Conservation (phyloP, 2,797 vertebrate species). For the Tachyglossus aculeatus region DNA sequence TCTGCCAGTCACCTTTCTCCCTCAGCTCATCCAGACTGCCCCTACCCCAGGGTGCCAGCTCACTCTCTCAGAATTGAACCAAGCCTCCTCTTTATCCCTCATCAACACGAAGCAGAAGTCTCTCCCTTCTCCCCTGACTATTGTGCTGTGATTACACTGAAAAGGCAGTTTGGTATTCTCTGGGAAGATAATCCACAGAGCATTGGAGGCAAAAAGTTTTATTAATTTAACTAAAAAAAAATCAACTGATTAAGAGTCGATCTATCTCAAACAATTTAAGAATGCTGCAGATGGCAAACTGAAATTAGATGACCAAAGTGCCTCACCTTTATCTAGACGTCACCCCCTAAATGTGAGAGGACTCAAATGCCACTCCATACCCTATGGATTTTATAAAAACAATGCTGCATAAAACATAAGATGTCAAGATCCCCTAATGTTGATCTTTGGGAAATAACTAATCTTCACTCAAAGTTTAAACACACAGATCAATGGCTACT, state of each 20-base stretch:
- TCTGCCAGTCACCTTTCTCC: too few relatives aligned
- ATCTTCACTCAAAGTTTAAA: constrained; percentile 9
- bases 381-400: too few relatives aligned
- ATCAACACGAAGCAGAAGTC: background rate
- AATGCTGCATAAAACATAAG: too few relatives aligned
- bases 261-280: background rate
- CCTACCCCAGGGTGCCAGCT: background rate
- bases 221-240: constrained; percentile 38
- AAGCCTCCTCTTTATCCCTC: background rate
- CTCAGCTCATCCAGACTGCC: too few relatives aligned
- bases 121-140: background rate
- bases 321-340: background rate
- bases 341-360: background rate
- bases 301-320: constrained; percentile 32
- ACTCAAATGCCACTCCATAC: background rate
- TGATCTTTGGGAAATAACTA: background rate
- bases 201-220: constrained; percentile 24
- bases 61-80: background rate
- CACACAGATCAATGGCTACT: background rate
- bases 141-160: background rate
- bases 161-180: background rate
- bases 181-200: background rate
- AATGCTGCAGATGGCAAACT: constrained; percentile 3
- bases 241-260: background rate
- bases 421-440: background rate